Conservation (phyloP, 2,113 vertebrate genomes). For the Spea multiplicata region DNA sequence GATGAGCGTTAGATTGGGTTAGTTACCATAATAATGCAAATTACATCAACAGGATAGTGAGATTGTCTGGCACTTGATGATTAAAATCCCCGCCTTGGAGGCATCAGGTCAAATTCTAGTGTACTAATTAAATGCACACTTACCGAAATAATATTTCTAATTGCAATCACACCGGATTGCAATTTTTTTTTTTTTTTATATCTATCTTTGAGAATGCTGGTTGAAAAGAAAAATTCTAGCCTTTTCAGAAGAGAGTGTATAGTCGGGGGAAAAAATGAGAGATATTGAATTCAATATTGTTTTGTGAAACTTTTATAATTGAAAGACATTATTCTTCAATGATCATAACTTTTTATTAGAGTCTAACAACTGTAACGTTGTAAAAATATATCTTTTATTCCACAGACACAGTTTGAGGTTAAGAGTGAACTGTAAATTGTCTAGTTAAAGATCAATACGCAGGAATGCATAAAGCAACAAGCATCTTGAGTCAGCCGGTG, state of each 20-base stretch:
- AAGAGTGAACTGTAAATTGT: constrained; percentile 36
- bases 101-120: no score
- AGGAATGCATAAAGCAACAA: constrained; percentile 38
- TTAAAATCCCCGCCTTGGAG: no score
- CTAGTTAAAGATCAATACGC: constrained; percentile 41
- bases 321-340: constrained; percentile 38
- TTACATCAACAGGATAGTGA: no score
- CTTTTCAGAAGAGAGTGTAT: background rate
- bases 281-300: background rate
- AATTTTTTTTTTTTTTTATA: no score
- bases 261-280: background rate
- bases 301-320: constrained; percentile 36
- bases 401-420: constrained; percentile 29
- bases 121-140: no score
- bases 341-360: constrained; percentile 36
- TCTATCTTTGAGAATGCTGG: no score
- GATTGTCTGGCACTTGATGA: no score
- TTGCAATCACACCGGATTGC: no score
- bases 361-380: constrained; percentile 8
- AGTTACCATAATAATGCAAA: no score
- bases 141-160: no score
- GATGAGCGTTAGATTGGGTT: no score
- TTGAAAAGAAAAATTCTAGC: no score
- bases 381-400: constrained; percentile 29
- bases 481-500: constrained; percentile 30